Evolutionary conservation across 1,140 invertebrate genomes (phyloP), one percentile per base, ranked within the genome.

Genomic region (Hermetia illucens): DNA sequence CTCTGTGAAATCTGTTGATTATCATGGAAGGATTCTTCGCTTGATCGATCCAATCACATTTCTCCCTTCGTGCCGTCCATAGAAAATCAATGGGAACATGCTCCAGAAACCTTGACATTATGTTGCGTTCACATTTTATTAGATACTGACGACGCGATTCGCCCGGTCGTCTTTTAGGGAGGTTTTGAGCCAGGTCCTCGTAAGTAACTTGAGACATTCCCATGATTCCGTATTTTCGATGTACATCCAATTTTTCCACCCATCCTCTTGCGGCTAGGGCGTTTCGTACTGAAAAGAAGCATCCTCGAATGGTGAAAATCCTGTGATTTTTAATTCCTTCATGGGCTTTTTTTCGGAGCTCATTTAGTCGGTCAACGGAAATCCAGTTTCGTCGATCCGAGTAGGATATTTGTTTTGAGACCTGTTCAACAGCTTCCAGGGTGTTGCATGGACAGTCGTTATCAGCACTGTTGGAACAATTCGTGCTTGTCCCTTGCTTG

Each of bases 51-150:
- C 54, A 61, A 32, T 61, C 58, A 41, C 81, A 77, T 59, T 75
- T 78, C 48, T 91, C 87, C 40, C 82, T 72, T 36, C 83, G 76
- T 20, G 84, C 75, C 17, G 84, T 86, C 88, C 88, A 94, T 29
- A 91, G 70, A 45, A 92, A 86, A 48, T 88, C 82, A 3, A 87
- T 77, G 0, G 76, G 72, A 46, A 77, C 72, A 50, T 80, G 68
- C 51, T 76, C 72, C 44, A 78, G 61, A 51, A 77, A 72, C 41
- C 75, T 65, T 3, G 69, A 74, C 48, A 76, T 67, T 29, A 77
- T 74, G 47, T 70, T 70, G 43, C 68, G 62, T 49, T 71, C 69
- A 38, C 68, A 70, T 50, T 71, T 77, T 5, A 44, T 40, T 31
- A 60, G 45, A 37, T 59, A 60, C 22, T 58, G 53, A 1, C 55